Conservation (phyloP, 2,888 invertebrate genomes). For the Zootermopsis nevadensis region DNA sequence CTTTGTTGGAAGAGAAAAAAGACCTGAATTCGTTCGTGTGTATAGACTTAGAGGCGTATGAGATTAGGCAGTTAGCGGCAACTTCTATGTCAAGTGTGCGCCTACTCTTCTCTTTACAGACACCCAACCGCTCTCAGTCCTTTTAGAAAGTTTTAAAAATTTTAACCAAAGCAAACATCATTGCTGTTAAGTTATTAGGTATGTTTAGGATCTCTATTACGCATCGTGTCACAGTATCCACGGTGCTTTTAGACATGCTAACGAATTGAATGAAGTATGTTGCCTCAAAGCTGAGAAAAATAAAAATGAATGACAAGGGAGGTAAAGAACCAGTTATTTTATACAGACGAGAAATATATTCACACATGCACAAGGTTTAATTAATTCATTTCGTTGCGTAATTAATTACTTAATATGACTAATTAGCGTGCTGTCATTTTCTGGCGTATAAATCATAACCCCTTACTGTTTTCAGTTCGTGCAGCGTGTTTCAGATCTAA, state of each 20-base stretch:
- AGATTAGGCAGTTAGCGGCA: not conserved
- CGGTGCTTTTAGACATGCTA: not conserved
- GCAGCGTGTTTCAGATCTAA: not conserved
- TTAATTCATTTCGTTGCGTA: constrained; percentile 17
- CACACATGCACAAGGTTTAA: not conserved
- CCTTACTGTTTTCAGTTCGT: not conserved
- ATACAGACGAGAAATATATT: not conserved
- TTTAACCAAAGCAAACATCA: constrained; percentile 7
- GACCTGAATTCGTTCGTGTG: too few species aligned
- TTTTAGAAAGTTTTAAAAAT: not conserved
- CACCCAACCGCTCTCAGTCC: not conserved
- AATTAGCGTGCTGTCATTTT: constrained; percentile 42
- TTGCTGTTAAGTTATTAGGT: not conserved
- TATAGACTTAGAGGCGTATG: not conserved
- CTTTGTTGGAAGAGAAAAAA: too few species aligned
- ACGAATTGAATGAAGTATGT: not conserved
- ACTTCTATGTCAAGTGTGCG: not conserved
- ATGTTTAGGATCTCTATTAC: not conserved
- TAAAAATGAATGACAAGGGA: not conserved
- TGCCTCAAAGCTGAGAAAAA: not conserved
- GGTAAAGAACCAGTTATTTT: not conserved
- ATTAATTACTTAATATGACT: constrained; percentile 39
- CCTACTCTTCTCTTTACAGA: not conserved
- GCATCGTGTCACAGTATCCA: not conserved
- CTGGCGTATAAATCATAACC: not conserved